Conservation (phyloP, 2,888 invertebrate genomes). For the Tetanocera ferruginea region DNA sequence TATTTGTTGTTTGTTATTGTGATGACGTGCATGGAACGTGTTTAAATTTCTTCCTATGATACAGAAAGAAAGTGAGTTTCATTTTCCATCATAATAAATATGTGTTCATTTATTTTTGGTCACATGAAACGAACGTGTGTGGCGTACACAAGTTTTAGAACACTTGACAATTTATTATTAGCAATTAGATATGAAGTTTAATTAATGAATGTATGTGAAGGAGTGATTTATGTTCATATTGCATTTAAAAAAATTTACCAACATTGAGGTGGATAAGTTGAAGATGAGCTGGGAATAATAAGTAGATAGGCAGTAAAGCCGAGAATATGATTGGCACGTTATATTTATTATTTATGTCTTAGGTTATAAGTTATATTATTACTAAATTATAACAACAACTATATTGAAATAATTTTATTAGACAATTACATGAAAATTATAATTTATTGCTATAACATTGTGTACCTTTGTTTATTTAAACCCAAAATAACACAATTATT, state of each 20-base stretch:
- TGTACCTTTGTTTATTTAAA: no score
- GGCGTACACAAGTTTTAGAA: neutral
- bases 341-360: no score
- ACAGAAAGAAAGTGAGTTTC: constrained; percentile 16
- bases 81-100: neutral
- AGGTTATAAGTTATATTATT: no score
- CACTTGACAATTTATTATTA: neutral
- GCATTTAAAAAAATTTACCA: neutral
- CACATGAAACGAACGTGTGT: neutral
- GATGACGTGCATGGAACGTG: neutral
- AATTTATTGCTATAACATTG: no score
- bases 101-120: neutral
- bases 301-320: no score
- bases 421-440: no score
- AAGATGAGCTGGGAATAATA: no score
- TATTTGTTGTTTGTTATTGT: neutral
- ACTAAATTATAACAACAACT: no score
- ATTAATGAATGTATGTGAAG: neutral
- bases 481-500: no score
- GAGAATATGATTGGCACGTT: no score
- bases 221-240: neutral
- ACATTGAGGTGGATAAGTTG: no score
- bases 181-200: neutral
- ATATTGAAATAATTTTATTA: no score
- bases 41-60: neutral